phyloP scores from a whole-genome alignment of 2,888 invertebrate species.

The Drosophila subquinaria region DNA sequence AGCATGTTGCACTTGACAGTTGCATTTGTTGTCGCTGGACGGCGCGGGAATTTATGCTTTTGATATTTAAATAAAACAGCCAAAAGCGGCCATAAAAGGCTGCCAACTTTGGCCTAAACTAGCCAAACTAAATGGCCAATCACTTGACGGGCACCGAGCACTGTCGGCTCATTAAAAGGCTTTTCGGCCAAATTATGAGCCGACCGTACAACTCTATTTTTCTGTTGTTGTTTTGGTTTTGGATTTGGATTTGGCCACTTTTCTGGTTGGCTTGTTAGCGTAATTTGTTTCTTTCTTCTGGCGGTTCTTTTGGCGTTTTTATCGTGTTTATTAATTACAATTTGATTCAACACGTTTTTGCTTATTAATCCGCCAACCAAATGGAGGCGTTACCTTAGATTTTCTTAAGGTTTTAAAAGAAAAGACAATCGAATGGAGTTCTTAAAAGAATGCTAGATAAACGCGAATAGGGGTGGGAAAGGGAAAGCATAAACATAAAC shows the following conservation, averaged over 20 bases:
- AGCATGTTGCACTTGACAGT: conserved; percentile 70
- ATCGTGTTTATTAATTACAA: conserved; percentile 51
- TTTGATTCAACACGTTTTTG: conserved; percentile 42
- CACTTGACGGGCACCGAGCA: conserved; percentile 35
- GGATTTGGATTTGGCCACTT: conserved; percentile 15
- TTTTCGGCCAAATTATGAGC: conserved; percentile 61
- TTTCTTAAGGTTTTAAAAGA: conserved; percentile 8
- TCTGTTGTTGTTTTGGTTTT: conserved; percentile 15
- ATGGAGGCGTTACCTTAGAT: conserved; percentile 23
- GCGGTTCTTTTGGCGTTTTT: conserved; percentile 24
- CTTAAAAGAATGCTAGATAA: not conserved
- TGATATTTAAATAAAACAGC: conserved; percentile 69
- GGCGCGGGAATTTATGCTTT: conserved; percentile 60
- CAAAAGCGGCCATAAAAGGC: conserved; percentile 54
- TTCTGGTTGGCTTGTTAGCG: conserved; percentile 39
- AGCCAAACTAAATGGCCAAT: conserved; percentile 47
- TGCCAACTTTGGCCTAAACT: conserved; percentile 35
- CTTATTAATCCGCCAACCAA: conserved; percentile 21
- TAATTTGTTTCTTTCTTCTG: conserved; percentile 20
- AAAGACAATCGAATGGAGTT: conserved; percentile 15
- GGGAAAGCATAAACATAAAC: conserved; percentile 13
- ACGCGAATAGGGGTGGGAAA: not conserved
- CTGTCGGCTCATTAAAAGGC: conserved; percentile 63
- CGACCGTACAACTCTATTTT: conserved; percentile 20
- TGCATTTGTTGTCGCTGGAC: conserved; percentile 48